Base-by-base conservation (phyloP, 23 tunicate species). In the Clavelina lepadiformis region DNA sequence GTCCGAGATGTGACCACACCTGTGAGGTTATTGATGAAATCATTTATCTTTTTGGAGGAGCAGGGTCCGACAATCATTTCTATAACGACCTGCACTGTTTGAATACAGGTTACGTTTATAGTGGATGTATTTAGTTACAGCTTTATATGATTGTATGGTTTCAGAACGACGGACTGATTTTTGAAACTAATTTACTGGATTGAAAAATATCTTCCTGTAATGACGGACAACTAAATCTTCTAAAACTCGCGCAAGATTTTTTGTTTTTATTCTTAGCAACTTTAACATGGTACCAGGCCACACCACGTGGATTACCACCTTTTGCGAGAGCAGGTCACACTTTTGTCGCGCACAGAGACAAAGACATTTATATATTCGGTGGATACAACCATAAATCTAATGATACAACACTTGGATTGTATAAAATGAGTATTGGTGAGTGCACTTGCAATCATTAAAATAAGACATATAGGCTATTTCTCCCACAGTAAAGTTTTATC, bases 261-360 rank as follows among this genome's bases (percentile, higher is more conserved):
- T 7, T n/a, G 20, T 54, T n/a, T 54, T 54, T 50, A 25, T 32
- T 35, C 31, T 6, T 35, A 78, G 84, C 6, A 18, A 32, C 46
- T 32, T 38, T 67, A 15, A 38, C 58, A n/a, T 86, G 95, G 95
- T 28, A 28, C 1, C 49, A 49, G 31, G 46, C 71, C 4, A 72
- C 35, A 26, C 11, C 34, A 6, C 67, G 74, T 31, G 87, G 96
- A 0, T 0, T 79, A 15, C 73, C 81, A 26, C 86, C 86, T 2
- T 23, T 2, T 23, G 56, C 77, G 19, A 46, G 86, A 25, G 78
- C 80, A 6, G 77, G 70, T 3, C 96, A 87, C 59, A 20, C 71
- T 28, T 79, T 87, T 50, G 82, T 79, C 2, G 86, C 86, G 19
- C 96, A 87, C 59, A 60, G 86, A 50, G 81, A 87, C 45, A 87